Evolutionary conservation across 2,113 vertebrate species (phyloP).

Genomic region (Elephas maximus): DNA sequence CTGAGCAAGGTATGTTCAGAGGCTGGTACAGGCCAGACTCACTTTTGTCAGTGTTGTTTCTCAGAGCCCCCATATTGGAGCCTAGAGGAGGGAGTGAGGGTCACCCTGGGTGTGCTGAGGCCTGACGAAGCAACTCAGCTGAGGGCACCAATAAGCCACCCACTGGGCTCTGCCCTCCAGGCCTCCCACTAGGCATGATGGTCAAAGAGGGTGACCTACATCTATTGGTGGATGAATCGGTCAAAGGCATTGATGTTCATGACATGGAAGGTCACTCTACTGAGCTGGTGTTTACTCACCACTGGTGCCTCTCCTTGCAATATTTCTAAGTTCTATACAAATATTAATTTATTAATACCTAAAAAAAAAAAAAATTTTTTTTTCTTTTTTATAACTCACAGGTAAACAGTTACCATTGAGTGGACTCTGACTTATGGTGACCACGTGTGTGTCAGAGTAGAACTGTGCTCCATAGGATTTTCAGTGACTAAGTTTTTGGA

Average conservation of each 20-base stretch:
- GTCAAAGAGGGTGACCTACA: background rate
- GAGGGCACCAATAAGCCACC: accelerated
- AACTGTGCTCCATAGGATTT: background rate
- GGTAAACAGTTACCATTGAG: background rate
- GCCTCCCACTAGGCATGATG: background rate
- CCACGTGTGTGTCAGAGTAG: background rate
- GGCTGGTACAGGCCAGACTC: background rate
- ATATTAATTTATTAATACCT: background rate
- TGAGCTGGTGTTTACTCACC: background rate
- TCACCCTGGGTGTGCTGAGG: accelerated
- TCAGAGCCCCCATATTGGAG: background rate
- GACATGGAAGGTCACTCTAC: background rate
- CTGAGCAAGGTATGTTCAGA: background rate
- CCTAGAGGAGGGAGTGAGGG: too few species aligned
- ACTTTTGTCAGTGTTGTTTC: background rate
- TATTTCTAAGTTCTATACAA: background rate
- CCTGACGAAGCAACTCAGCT: accelerated
- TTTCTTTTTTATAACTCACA: background rate
- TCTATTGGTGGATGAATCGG: accelerated
- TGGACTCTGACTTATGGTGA: background rate
- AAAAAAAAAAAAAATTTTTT: too few species aligned
- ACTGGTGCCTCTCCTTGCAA: background rate
- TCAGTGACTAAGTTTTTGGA: background rate
- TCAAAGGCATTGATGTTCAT: accelerated
- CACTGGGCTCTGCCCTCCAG: background rate